Evolutionary conservation across 2,888 invertebrate species (phyloP), one percentile per base, ranked within the genome.

Genomic region (Eupeodes latifasciatus): DNA sequence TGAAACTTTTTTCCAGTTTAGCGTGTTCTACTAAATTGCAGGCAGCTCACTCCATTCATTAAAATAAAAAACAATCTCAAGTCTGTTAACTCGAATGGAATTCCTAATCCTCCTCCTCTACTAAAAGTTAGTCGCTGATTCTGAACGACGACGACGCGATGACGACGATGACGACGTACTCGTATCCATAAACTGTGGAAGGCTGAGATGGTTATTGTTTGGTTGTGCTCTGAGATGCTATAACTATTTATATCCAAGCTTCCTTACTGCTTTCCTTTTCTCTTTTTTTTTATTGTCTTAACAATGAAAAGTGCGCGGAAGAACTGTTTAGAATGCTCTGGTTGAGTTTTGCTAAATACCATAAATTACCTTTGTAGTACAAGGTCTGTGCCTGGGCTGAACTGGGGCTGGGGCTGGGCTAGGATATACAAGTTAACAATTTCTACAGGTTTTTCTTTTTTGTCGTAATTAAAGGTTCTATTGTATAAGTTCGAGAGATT

Each of bases 301-400:
- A 87, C 75, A 79, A 87, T 86, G 51, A 82, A 72, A 72, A 77
- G 59, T 76, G 64, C 77, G 86, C 40, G 86, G 86, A 86, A 80
- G 80, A 44, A 67, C 49, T 61, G 53, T 55, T 80, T 62, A 67
- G 72, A 72, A 72, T 80, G 72, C 75, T 71, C 69, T 59, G 55
- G 47, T 66, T 72, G 53, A 62, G 72, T 83, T 82, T 64, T 49
- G 51, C 49, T 49, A 78, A 85, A 55, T 36, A 75, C 71, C 36
- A 77, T 87, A 80, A 87, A 87, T 87, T 84, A 80, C 59, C 72
- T 66, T 78, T 85, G 77, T 85, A 55, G 81, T 77, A 85, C 84
- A 88, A 77, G 87, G 81, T 85, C 85, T 88, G 27, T 27, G 76
- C 19, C 69, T 40, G 14, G 69, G 83, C 83, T 69, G 27, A 27